Percentiles rank a stretch among this genome's conserved stretches.
phyloP scores from a whole-genome alignment of 2,113 vertebrate species.

The Leucosticte australis region DNA sequence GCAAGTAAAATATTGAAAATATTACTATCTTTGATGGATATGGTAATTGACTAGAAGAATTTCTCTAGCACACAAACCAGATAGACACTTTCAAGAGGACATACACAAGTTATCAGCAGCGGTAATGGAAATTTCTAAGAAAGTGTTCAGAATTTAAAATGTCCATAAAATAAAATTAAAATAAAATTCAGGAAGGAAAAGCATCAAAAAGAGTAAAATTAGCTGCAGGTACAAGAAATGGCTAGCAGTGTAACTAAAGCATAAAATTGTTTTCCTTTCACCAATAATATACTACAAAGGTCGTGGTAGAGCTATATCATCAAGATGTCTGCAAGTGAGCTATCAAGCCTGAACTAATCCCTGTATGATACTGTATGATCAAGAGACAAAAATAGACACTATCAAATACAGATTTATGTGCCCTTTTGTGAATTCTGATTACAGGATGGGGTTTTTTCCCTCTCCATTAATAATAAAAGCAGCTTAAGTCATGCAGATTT shows the following conservation, averaged over 20 bases:
- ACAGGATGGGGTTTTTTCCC: neutral
- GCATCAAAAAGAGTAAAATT: neutral
- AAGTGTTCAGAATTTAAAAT: neutral
- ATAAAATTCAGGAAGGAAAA: neutral
- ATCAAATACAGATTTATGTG: neutral
- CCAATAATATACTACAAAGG: neutral
- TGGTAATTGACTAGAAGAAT: neutral
- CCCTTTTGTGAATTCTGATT: neutral
- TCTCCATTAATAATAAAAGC: neutral
- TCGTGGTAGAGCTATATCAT: neutral
- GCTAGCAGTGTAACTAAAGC: neutral
- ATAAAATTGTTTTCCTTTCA: neutral
- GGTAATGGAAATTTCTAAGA: neutral
- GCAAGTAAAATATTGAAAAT: neutral
- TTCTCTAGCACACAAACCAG: neutral
- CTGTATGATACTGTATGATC: neutral
- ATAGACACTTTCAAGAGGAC: neutral
- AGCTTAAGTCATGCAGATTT: accelerated
- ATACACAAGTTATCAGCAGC: neutral
- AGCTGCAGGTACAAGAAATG: neutral
- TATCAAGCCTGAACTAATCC: neutral
- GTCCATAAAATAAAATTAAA: neutral
- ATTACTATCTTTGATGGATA: neutral
- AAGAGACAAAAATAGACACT: neutral
- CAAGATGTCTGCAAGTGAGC: neutral